Base-by-base conservation (phyloP, 2,888 invertebrate species). In the Cheilosia grossa region DNA sequence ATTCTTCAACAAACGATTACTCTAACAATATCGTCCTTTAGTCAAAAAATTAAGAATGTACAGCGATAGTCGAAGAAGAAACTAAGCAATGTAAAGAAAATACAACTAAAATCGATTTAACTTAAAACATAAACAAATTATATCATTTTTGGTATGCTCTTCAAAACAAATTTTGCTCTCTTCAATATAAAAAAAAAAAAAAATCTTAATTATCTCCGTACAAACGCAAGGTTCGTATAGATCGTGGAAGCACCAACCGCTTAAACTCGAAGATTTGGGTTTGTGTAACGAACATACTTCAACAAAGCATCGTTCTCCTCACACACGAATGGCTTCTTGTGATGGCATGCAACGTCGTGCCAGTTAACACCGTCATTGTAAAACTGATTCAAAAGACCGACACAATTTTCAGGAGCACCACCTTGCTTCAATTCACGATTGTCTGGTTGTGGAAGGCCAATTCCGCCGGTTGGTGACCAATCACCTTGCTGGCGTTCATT, bases 321-420 rank as follows among this genome's bases (percentile, higher is more conserved):
- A 91, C 97, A 97, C 40, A 97, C 95, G 93, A 96, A 97, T 1
- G 97, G 95, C 92, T 97, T 97, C 91, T 95, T 95, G 91, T 97
- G 97, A 90, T 97, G 97, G 91, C 97, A 97, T 85, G 97, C 97
- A 61, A 97, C 97, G 90, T 97, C 95, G 90, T 97, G 97, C 97
- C 97, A 97, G 92, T 97, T 96, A 63, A 97, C 95, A 33, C 97
- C 97, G 89, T 97, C 97, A 88, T 97, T 96, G 93, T 97, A 97
- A 93, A 97, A 97, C 91, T 97, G 96, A 93, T 97, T 97, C 66
- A 97, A 93, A 87, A 97, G 93, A 1, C 96, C 97, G 87, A 97
- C 91, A 90, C 97, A 97, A 91, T 97, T 97, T 92, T 97, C 97
- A 33, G 95, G 94, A 2, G 97, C 96, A 61, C 97, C 97, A 92